Evolutionary conservation across 1,140 invertebrate genomes (phyloP).

Genomic region (Drosophila micromelanica): DNA sequence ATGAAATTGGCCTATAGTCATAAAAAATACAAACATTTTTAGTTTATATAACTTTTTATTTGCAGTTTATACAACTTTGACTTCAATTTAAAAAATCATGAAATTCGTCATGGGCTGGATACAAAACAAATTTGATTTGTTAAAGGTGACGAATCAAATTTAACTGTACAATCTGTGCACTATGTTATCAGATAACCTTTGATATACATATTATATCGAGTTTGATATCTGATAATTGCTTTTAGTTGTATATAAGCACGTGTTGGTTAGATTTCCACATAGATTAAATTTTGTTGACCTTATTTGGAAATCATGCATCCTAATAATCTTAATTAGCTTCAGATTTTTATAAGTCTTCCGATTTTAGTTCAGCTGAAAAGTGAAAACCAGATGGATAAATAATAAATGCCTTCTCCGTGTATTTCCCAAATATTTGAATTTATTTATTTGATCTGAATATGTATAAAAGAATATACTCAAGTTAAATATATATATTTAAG

Average conservation of each 20-base stretch:
- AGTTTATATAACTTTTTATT: not conserved
- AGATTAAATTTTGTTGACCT: not conserved
- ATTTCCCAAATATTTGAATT: not conserved
- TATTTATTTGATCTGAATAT: conserved; percentile 27
- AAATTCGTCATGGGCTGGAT: not conserved
- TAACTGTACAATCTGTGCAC: not conserved
- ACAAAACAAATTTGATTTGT: conserved; percentile 5
- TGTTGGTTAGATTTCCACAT: not conserved
- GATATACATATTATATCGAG: not conserved
- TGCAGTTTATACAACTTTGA: not conserved
- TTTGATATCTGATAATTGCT: not conserved
- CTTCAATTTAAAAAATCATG: not conserved
- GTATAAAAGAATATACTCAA: conserved; percentile 26
- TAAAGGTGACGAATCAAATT: conserved; percentile 7
- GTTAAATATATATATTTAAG: conserved; percentile 15
- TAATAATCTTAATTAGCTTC: too few species aligned
- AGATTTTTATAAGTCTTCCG: too few species aligned
- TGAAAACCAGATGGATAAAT: not conserved
- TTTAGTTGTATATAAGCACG: not conserved
- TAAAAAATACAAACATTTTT: not conserved
- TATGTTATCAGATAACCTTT: conserved; percentile 2
- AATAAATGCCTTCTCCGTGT: too few species aligned
- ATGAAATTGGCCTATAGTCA: not conserved
- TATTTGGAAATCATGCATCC: too few species aligned
- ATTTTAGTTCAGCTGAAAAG: too few species aligned